These are phyloP conservation scores for Masticophis lateralis DNA, from an alignment of 2,797 vertebrate genomes.

Conservation along the genomic window DNA sequence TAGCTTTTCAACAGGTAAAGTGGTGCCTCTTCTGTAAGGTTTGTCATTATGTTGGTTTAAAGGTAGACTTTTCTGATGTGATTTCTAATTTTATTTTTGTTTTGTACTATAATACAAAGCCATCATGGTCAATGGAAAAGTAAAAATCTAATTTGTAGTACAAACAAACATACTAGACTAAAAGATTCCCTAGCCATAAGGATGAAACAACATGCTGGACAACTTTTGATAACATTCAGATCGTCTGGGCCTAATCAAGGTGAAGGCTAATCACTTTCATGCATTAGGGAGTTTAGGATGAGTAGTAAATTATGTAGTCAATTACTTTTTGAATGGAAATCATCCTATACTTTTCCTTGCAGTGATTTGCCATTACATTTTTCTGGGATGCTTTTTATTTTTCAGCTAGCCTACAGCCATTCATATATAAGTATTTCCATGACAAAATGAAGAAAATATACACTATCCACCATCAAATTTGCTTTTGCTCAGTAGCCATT, in stretches of 20 bases:
- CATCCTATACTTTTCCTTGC: background rate
- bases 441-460: background rate
- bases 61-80: background rate
- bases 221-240: background rate
- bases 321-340: background rate
- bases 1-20: slow-evolving; percentile 86
- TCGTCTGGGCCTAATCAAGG: background rate
- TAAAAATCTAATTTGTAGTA: background rate
- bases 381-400: background rate
- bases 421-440: background rate
- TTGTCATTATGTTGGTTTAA: background rate
- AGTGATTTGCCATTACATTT: background rate
- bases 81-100: background rate
- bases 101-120: background rate
- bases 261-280: background rate
- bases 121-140: background rate
- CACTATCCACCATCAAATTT: background rate
- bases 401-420: background rate
- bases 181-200: background rate
- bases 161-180: background rate
- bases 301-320: background rate
- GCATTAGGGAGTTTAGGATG: background rate
- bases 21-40: background rate
- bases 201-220: background rate
- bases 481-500: too few species aligned